Conservation (phyloP, 1,140 invertebrate genomes). For the Magallana ariakensis region DNA sequence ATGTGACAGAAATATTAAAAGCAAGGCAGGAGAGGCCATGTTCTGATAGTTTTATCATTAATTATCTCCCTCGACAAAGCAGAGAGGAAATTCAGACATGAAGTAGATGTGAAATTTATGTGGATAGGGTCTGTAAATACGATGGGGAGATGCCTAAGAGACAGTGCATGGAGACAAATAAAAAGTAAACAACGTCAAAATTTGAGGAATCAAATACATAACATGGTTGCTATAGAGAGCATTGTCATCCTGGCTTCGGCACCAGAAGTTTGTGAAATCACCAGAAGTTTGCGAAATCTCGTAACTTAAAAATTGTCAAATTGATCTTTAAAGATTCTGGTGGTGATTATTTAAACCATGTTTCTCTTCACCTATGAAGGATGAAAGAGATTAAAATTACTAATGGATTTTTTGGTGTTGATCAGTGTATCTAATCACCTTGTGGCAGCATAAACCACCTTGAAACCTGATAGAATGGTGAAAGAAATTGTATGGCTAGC, state of each 20-base stretch:
- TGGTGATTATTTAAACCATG: not conserved
- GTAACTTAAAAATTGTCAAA: not conserved
- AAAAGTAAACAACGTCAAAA: not conserved
- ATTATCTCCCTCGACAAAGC: conserved; percentile 6
- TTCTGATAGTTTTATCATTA: conserved; percentile 30
- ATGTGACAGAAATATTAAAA: conserved; percentile 24
- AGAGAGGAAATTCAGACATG: not conserved
- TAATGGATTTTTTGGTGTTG: not conserved
- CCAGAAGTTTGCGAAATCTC: not conserved
- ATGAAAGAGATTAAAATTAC: not conserved
- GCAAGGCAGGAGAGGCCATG: not conserved
- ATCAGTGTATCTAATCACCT: not conserved
- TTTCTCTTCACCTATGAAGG: not conserved
- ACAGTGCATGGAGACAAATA: not conserved
- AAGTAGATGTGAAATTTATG: conserved; percentile 33
- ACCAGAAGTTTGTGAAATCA: not conserved
- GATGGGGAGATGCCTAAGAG: not conserved
- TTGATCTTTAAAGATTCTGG: not conserved
- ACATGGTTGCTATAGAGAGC: not conserved
- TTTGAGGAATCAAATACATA: no score
- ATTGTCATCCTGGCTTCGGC: not conserved
- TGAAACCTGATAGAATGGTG: not conserved
- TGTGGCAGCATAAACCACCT: no score
- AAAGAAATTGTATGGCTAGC: not conserved
- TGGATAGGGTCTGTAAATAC: not conserved